Evolutionary conservation across 2,797 vertebrate genomes (phyloP).

Genomic region (Siniperca scherzeri): DNA sequence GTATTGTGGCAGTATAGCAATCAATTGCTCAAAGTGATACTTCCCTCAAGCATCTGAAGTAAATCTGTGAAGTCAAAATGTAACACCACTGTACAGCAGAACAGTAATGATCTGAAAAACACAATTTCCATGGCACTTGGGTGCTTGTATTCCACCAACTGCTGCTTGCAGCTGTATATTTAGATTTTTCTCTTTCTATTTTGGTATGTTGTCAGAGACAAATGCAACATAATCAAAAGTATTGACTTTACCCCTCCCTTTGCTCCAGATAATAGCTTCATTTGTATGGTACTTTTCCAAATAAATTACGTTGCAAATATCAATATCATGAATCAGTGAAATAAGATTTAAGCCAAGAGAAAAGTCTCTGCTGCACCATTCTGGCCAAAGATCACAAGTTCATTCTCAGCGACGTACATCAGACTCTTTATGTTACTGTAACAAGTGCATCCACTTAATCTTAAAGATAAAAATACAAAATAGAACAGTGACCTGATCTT

Average conservation of each 20-base stretch:
- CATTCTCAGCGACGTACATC: not conserved
- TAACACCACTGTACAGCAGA: not conserved
- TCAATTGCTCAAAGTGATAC: not conserved
- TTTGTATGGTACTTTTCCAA: not conserved
- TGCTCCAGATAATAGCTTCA: not conserved
- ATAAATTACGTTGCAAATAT: slow-evolving; percentile 8
- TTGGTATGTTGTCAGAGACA: not conserved
- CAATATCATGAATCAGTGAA: slow-evolving; percentile 21
- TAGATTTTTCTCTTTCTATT: not conserved
- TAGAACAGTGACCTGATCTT: not conserved
- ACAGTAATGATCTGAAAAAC: not conserved
- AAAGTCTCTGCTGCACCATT: not conserved
- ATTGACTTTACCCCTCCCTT: not conserved
- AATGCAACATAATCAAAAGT: slow-evolving; percentile 13
- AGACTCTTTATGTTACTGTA: not conserved
- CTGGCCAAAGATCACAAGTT: not conserved
- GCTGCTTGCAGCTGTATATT: not conserved
- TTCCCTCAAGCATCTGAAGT: not conserved
- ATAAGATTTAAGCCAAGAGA: not conserved
- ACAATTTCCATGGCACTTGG: not conserved
- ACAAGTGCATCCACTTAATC: not conserved
- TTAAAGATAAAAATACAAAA: not conserved
- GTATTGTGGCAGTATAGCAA: not conserved
- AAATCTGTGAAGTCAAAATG: not conserved
- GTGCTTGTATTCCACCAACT: not conserved